Conservation (phyloP, 2,113 vertebrate species). For the Chaetura pelagica region DNA sequence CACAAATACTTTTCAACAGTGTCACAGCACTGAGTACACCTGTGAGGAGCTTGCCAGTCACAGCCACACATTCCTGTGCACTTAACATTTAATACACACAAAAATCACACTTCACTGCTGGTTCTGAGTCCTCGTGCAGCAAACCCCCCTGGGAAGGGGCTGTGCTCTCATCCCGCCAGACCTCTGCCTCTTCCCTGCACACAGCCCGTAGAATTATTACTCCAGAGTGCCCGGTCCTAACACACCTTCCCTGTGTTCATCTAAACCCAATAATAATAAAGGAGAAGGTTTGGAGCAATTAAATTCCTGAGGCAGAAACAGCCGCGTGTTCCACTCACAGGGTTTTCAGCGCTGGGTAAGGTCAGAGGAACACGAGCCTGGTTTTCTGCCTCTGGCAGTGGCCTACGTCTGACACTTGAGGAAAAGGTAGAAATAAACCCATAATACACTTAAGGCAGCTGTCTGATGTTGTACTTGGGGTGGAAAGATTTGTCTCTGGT, state of each 20-base stretch:
- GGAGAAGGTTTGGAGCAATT: neutral
- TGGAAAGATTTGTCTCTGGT: neutral
- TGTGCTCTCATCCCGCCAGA: neutral
- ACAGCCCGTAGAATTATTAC: neutral
- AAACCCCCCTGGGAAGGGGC: neutral
- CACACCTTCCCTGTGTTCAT: neutral
- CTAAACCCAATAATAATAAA: neutral
- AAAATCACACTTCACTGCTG: neutral
- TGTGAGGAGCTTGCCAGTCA: neutral
- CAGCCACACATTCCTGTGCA: neutral
- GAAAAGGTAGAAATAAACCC: neutral
- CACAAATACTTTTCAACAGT: neutral
- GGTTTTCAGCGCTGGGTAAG: neutral
- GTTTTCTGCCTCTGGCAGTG: neutral
- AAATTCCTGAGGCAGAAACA: neutral
- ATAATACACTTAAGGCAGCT: neutral
- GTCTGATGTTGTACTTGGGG: neutral
- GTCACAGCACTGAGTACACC: neutral
- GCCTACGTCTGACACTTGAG: neutral
- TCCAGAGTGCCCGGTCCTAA: neutral
- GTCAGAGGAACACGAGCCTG: neutral
- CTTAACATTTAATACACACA: neutral
- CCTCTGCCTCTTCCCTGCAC: too few species aligned
- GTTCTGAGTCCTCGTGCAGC: neutral
- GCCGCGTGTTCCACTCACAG: rapidly evolving